Base-by-base conservation (phyloP, 30 jellyfish, hydroid and myxozoan genomes). In the Morbakka virulenta region DNA sequence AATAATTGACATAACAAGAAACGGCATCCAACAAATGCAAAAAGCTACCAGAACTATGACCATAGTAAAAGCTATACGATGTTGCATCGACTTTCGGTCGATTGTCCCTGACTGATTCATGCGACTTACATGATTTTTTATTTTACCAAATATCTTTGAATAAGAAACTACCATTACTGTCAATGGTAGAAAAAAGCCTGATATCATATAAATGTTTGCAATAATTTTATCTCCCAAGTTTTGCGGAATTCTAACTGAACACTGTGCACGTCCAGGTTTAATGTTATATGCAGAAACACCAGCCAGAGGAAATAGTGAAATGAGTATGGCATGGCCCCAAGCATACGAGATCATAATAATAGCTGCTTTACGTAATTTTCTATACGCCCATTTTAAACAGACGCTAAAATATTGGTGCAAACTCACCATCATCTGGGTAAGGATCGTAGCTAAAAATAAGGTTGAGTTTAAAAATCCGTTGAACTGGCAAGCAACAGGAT, bases 221-320 rank as follows among this genome's bases (percentile, higher is more conserved):
- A 89, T 74, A 21, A 67, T 24, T 34, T 84, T 84, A 26, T 84
- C 95, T n/a, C 50, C 89, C 1, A 71, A 28, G 28, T 67, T 27
- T 33, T 63, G 52, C 0, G 95, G 95, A 3, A 84, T 49, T 57
- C 50, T 67, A 28, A 84, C 89, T 4, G 95, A 77, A 50, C 95
- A 84, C 47, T 84, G 95, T 20, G 85, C 95, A 68, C 95, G 95
- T 4, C 95, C 95, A 4, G 70, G 61, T 33, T 84, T 84, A 25
- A 73, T 74, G 32, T 74, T 89, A 76, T 84, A 84, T 62, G 70
- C 25, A 26, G 87, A 51, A 22, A 84, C 50, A 12, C 71, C 52
- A n/a, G 77, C 52, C 2, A 84, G 81, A 22, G 95, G 95, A 2
- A 84, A 67, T 0, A 64, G 22, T 35, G 95, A 84, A n/a, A 84